A percentile compares a stretch with the other conserved stretches of the same genome.
Conservation (phyloP, 2,888 invertebrate genomes). For the Meiosimyza platycephala region DNA sequence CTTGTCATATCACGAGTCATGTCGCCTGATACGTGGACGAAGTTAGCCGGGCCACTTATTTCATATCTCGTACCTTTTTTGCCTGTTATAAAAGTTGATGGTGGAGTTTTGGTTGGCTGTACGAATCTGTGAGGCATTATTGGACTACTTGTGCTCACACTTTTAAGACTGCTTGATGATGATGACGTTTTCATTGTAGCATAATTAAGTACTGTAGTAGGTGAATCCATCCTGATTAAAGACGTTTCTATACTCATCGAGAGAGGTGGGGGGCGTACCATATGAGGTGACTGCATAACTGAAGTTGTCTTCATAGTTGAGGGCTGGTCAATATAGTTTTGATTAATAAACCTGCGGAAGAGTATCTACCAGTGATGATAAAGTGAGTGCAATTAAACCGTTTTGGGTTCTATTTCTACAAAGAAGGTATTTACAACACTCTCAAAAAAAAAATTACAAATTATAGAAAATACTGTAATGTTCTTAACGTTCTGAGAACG, state of each 20-base stretch:
- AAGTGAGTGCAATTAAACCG: no score
- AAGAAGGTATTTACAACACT: no score
- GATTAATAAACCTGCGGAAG: background rate
- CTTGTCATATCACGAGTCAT: conserved; percentile 59
- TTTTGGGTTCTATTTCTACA: no score
- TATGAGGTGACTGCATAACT: conserved; percentile 50
- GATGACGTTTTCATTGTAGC: conserved; percentile 51
- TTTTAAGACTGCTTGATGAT: conserved; percentile 52
- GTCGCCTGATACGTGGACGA: conserved; percentile 58
- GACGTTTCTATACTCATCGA: no score
- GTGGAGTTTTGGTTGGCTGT: conserved; percentile 42
- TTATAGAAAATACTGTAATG: no score
- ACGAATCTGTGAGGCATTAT: conserved; percentile 38
- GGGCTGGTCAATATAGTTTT: conserved; percentile 31
- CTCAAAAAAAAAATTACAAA: no score
- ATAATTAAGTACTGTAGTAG: conserved; percentile 24
- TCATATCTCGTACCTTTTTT: conserved; percentile 56
- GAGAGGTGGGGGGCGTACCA: conserved; percentile 53
- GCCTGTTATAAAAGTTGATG: conserved; percentile 53
- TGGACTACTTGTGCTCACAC: conserved; percentile 40
- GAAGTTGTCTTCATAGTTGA: conserved; percentile 53
- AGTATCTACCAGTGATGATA: no score
- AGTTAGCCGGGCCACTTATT: conserved; percentile 57
- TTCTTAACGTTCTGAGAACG: no score
- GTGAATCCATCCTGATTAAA: conserved; percentile 23